These are phyloP conservation scores for Euwallacea similis DNA, from an alignment of 1,140 invertebrate species.

Conservation along the genomic window DNA sequence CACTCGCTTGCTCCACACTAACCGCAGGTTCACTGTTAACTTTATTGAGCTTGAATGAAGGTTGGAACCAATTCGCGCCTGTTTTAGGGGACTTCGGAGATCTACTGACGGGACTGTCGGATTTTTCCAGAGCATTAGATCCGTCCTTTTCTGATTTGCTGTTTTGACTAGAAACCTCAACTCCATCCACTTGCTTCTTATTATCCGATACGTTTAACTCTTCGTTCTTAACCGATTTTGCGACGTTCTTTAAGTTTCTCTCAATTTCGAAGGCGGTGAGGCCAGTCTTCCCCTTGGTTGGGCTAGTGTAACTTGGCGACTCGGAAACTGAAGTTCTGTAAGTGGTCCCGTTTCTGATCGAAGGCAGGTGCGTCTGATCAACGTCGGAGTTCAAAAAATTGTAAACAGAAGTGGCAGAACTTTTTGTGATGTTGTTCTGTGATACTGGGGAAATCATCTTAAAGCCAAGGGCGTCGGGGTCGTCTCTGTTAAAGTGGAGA, in stretches of 20 bases:
- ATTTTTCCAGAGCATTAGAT: background rate
- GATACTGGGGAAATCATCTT: constrained; percentile 46
- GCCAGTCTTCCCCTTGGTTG: constrained; percentile 37
- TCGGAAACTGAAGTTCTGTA: constrained; percentile 38
- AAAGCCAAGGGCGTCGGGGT: constrained; percentile 8
- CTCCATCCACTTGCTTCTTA: background rate
- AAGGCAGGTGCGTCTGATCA: constrained; percentile 42
- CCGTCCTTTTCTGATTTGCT: background rate
- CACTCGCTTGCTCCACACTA: constrained; percentile 1
- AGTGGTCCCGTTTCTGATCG: constrained; percentile 33
- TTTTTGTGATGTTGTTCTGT: constrained; percentile 62
- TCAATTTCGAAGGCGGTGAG: constrained; percentile 63
- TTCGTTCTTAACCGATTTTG: constrained; percentile 57
- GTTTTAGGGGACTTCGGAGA: background rate
- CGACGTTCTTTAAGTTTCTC: constrained; percentile 71
- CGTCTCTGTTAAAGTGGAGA: constrained; percentile 21
- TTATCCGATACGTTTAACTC: background rate
- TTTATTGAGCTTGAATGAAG: constrained; percentile 3
- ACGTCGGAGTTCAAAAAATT: constrained; percentile 35
- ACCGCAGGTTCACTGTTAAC: background rate
- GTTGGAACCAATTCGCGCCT: constrained; percentile 1
- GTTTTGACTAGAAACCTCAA: background rate
- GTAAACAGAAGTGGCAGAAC: constrained; percentile 24
- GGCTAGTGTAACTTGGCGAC: constrained; percentile 27
- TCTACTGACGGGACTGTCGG: background rate